Evolutionary conservation across 2,888 invertebrate species (phyloP).

Genomic region (Parascotia fuliginaria): DNA sequence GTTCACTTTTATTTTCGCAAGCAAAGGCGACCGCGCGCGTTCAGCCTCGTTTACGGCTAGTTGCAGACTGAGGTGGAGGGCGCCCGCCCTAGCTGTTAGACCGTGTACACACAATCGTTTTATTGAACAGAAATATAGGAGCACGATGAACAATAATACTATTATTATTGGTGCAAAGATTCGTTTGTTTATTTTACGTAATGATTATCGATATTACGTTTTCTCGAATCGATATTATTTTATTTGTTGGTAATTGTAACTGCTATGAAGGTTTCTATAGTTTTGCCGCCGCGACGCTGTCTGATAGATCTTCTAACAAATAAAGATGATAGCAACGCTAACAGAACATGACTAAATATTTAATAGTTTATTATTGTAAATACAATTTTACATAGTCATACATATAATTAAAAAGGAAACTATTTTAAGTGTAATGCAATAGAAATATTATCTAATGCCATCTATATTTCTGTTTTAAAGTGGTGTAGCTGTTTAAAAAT

Average conservation of each 20-base stretch:
- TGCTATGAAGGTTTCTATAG: background rate
- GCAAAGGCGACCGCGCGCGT: conserved; percentile 43
- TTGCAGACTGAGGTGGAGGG: conserved; percentile 57
- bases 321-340: too few species aligned
- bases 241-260: background rate
- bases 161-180: conserved; percentile 37
- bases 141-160: conserved; percentile 15
- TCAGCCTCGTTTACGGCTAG: conserved; percentile 43
- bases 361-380: too few species aligned
- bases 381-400: too few species aligned
- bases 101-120: conserved; percentile 42
- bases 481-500: too few species aligned
- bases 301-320: too few species aligned
- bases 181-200: conserved; percentile 27
- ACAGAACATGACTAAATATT: too few species aligned
- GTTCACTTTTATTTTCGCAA: conserved; percentile 42
- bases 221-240: background rate
- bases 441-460: too few species aligned
- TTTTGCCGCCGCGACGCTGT: too few species aligned
- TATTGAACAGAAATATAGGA: conserved; percentile 41
- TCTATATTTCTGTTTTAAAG: too few species aligned
- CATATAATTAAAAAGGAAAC: too few species aligned
- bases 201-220: conserved; percentile 9
- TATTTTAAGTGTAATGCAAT: too few species aligned
- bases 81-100: conserved; percentile 57